Evolutionary conservation across 1,140 invertebrate genomes (phyloP).

Genomic region (Drosophila punjabiensis): DNA sequence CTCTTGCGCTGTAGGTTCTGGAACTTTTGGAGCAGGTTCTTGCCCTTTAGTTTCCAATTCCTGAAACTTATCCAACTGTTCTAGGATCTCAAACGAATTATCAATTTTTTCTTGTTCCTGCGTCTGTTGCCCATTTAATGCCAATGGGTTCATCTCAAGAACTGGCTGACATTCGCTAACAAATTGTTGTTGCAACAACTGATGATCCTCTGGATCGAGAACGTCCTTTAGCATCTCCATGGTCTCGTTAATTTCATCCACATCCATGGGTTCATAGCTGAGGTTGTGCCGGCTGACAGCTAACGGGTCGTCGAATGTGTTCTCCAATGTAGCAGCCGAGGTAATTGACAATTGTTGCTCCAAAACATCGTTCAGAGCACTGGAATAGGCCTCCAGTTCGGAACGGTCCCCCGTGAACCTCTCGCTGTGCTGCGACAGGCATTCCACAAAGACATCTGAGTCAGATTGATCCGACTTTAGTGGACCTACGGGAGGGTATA

Average conservation of each 20-base stretch:
- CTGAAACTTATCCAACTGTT: background rate
- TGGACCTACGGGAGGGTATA: constrained; percentile 26
- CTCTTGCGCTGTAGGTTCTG: background rate
- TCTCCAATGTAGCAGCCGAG: constrained; percentile 43
- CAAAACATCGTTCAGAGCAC: constrained; percentile 68
- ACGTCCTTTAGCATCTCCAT: constrained; percentile 70
- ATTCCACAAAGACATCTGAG: constrained; percentile 76
- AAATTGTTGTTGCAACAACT: constrained; percentile 56
- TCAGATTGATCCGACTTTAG: constrained; percentile 55
- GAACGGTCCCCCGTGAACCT: constrained; percentile 51
- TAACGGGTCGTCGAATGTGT: constrained; percentile 41
- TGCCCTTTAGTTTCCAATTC: background rate
- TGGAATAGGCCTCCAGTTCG: constrained; percentile 69
- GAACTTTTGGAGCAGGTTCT: background rate
- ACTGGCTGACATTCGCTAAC: constrained; percentile 7
- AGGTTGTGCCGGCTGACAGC: constrained; percentile 35
- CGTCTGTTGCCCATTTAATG: background rate
- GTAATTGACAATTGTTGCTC: constrained; percentile 48
- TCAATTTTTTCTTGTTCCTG: background rate
- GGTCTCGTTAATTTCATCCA: constrained; percentile 72
- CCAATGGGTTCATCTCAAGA: background rate
- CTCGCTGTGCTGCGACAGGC: constrained; percentile 58
- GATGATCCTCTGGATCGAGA: constrained; percentile 56
- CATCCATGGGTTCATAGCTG: constrained; percentile 78
- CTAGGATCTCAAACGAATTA: background rate